These are phyloP conservation scores for Rhagonycha fulva DNA, from an alignment of 2,888 invertebrate species.

Conservation along the genomic window DNA sequence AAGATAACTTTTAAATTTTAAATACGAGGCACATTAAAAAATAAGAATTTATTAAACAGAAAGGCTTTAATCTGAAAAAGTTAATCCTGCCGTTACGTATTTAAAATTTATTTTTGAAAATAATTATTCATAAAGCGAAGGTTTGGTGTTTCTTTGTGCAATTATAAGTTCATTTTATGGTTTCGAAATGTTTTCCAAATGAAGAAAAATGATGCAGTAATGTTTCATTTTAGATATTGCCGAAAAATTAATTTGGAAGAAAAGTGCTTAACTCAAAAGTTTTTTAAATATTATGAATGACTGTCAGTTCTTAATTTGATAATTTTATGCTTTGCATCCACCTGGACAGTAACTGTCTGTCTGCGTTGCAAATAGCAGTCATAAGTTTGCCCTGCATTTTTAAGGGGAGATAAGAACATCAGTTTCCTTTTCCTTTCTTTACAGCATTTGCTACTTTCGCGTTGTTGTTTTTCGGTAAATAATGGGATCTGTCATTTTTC, in stretches of 20 bases:
- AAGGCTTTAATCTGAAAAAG: background rate
- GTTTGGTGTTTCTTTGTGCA: background rate
- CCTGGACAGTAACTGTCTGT: conserved; percentile 23
- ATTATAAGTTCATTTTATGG: background rate
- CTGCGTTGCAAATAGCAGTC: conserved; percentile 34
- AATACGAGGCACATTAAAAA: background rate
- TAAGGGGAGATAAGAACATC: conserved; percentile 41
- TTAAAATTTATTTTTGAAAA: background rate
- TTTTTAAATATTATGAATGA: background rate
- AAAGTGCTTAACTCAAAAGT: background rate
- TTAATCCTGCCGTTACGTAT: background rate
- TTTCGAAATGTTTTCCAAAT: background rate
- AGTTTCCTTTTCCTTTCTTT: conserved; percentile 50
- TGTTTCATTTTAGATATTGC: background rate
- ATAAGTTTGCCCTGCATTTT: conserved; percentile 36
- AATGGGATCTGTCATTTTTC: conserved; percentile 59
- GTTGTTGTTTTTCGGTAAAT: conserved; percentile 57
- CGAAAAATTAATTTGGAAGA: background rate
- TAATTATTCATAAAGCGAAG: background rate
- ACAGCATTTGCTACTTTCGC: conserved; percentile 54
- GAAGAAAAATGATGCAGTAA: background rate
- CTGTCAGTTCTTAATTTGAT: conserved; percentile 1
- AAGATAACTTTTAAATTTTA: background rate
- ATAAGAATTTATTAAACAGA: background rate
- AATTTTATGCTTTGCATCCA: conserved; percentile 7